Base-by-base conservation (phyloP, 1,140 invertebrate genomes). In the Bombus huntii region DNA sequence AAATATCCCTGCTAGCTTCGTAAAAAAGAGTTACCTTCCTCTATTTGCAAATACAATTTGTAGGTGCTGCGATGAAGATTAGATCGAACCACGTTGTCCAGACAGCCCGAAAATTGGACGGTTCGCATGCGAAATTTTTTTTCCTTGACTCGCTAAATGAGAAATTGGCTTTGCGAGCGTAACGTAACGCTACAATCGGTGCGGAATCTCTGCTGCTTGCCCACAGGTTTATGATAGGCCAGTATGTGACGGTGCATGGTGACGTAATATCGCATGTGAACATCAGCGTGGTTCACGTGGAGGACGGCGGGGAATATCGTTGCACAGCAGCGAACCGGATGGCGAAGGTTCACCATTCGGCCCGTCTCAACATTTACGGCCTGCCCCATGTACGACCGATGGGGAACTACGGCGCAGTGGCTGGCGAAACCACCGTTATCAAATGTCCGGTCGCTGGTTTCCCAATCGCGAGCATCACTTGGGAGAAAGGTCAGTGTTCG, bases 241-340 rank as follows among this genome's bases (percentile, higher is more conserved):
- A 98, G 94, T 98, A 98, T 95, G 98, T 98, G 79, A 99, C 98
- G 3, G 96, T 98, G 22, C 97, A 98, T 94, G 98, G 98, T 90
- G 98, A 98, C 94, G 98, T 99, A 65, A 98, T 99, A 93, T 98
- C 98, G 92, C 98, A 98, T 95, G 98, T 99, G 87, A 99, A 99
- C 95, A 98, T 99, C 90, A 98, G 97, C 88, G 97, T 97, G 83
- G 97, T 98, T 57, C 97, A 97, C 86, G 97, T 98, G 72, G 97
- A 98, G 96, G 98, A 99, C 94, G 98, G 98, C 73, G 98, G 98
- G 22, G 97, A 98, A 93, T 99, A 99, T 94, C 96, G 97, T 37
- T 99, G 98, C 94, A 96, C 96, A 18, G 98, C 98, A 0, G 97
- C 96, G 83, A 99, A 99, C 95, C 96, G 96, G 73, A 97, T 98